Evolutionary conservation across 1,140 invertebrate genomes (phyloP).

Genomic region (Heliconius hewitsoni): DNA sequence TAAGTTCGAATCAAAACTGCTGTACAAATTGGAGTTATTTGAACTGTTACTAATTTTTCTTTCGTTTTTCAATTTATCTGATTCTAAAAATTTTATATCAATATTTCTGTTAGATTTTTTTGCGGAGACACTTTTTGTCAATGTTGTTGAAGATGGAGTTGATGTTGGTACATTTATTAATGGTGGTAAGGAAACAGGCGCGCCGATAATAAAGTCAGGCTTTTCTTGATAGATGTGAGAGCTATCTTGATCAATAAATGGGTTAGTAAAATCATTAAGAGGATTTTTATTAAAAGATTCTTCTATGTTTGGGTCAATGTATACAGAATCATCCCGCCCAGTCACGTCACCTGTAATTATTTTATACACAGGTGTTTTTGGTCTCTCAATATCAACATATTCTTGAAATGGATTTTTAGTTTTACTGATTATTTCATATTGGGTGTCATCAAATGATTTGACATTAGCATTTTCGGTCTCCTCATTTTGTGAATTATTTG

Average conservation of each 20-base stretch:
- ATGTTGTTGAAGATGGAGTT: slow-evolving; percentile 22
- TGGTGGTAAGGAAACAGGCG: slow-evolving; percentile 75
- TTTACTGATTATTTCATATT: slow-evolving; percentile 23
- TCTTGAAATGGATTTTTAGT: slow-evolving; percentile 59
- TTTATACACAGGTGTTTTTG: slow-evolving; percentile 60
- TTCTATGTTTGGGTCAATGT: slow-evolving; percentile 47
- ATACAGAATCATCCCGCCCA: slow-evolving; percentile 48
- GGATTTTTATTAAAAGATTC: background rate
- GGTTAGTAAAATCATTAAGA: background rate
- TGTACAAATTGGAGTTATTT: slow-evolving; percentile 28
- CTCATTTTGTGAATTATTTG: slow-evolving; percentile 67
- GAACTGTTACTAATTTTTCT: background rate
- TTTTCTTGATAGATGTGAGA: slow-evolving; percentile 43
- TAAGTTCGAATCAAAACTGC: slow-evolving; percentile 37
- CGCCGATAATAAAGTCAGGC: slow-evolving; percentile 78
- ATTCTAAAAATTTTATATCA: background rate
- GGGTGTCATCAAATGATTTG: slow-evolving; percentile 46
- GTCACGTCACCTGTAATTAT: slow-evolving; percentile 56
- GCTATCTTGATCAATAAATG: slow-evolving; percentile 42
- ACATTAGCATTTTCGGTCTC: slow-evolving; percentile 52
- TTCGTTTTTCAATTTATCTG: background rate
- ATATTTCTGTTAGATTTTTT: background rate
- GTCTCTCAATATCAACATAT: slow-evolving; percentile 30
- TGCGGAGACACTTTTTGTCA: slow-evolving; percentile 6
- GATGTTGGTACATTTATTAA: slow-evolving; percentile 39